Evolutionary conservation across 92 coral and sea anemone species (phyloP), one percentile per base, ranked within the genome.

Genomic region (Ricordea florida): DNA sequence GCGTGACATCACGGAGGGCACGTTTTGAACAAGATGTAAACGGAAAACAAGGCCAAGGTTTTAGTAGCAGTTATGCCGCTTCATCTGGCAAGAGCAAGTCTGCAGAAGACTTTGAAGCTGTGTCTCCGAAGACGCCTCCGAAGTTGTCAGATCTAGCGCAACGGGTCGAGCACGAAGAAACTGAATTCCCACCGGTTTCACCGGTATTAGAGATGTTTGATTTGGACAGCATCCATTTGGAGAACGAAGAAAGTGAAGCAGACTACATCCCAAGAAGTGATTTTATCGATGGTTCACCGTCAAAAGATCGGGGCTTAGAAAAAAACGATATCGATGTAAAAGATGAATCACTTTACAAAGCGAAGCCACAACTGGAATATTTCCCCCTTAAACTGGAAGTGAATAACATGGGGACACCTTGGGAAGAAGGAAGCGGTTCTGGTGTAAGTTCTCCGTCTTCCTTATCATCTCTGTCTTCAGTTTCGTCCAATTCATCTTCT

Each of bases 361-460:
- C n/a, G n/a, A n/a, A n/a, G n/a, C n/a, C n/a, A n/a, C n/a, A n/a
- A n/a, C n/a, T n/a, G n/a, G n/a, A n/a, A n/a, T n/a, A n/a, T n/a
- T n/a, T n/a, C n/a, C n/a, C n/a, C n/a, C n/a, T n/a, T n/a, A n/a
- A n/a, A n/a, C n/a, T n/a, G n/a, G n/a, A n/a, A n/a, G n/a, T n/a
- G n/a, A n/a, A n/a, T n/a, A n/a, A n/a, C n/a, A n/a, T n/a, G n/a
- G n/a, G n/a, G n/a, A 53, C 51, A 25, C 77, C 77, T 4, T 52
- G 77, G 3, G 77, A 70, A 16, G 49, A n/a, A 14, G 49, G 65
- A 0, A 52, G 56, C 13, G 21, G 28, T 9, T 90, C 96, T 5
- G 90, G 90, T 0, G 79, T 67, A 1, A 83, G 92, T 32, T 90
- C 96, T 9, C 96, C 96, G 0, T 90, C 92, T 3, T 90, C 96